These are phyloP conservation scores for Dinocampus coccinellae DNA, from an alignment of 2,888 invertebrate genomes.

Conservation along the genomic window DNA sequence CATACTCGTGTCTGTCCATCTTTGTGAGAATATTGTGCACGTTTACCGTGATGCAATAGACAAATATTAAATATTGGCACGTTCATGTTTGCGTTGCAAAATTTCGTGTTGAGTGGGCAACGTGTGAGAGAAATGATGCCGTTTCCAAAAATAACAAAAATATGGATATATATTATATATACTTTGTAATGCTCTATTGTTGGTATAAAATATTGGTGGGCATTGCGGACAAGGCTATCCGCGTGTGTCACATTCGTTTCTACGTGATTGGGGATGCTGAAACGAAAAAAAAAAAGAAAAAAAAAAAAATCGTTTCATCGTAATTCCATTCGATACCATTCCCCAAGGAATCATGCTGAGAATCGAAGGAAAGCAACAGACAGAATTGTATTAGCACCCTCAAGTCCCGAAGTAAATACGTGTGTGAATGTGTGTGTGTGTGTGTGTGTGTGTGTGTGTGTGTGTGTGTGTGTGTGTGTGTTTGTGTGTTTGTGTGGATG, in stretches of 20 bases:
- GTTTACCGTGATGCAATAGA: conserved; percentile 18
- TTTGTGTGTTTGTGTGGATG: no score
- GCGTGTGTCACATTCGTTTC: background rate
- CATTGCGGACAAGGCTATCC: background rate
- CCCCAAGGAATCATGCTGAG: background rate
- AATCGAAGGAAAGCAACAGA: background rate
- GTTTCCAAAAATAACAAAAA: background rate
- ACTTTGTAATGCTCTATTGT: background rate
- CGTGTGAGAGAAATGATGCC: background rate
- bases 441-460: no score
- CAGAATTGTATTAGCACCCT: background rate
- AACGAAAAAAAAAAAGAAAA: no score
- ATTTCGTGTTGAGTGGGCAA: background rate
- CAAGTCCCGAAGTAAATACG: background rate
- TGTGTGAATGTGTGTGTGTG: background rate
- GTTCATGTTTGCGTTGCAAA: conserved; percentile 4
- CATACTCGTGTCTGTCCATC: background rate
- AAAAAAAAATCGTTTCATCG: background rate
- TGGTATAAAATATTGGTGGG: background rate
- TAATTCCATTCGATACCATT: conserved; percentile 1
- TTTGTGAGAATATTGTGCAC: background rate
- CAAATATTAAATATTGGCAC: conserved; percentile 28
- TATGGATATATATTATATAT: background rate
- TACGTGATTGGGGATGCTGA: conserved; percentile 12
- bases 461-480: no score